These are phyloP conservation scores for Hybos culiciformis DNA, from an alignment of 2,888 invertebrate species.

Conservation along the genomic window DNA sequence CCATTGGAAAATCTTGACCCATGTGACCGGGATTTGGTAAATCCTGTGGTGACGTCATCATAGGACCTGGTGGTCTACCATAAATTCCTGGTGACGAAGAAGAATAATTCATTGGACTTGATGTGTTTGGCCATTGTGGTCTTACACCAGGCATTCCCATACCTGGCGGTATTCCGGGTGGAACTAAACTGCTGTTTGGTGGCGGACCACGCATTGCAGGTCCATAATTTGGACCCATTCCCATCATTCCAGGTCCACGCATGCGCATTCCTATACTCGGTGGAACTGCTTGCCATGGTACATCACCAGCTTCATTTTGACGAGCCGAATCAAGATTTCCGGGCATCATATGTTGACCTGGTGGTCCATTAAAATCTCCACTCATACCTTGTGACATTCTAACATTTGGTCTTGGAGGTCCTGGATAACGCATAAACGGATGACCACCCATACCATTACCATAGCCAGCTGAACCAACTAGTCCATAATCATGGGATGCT, in stretches of 20 bases:
- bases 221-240: constrained; percentile 42
- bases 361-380: constrained; percentile 79
- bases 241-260: constrained; percentile 52
- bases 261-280: constrained; percentile 65
- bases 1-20: constrained; percentile 22
- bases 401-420: constrained; percentile 71
- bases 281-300: too few relatives aligned
- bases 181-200: constrained; percentile 39
- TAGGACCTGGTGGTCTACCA: constrained; percentile 74
- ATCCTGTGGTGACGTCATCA: constrained; percentile 73
- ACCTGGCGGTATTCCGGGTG: constrained; percentile 56
- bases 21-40: constrained; percentile 61
- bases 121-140: constrained; percentile 67
- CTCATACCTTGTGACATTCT: constrained; percentile 64
- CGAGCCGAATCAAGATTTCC: constrained; percentile 77
- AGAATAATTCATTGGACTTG: constrained; percentile 77
- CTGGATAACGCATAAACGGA: constrained; percentile 67
- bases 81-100: constrained; percentile 85
- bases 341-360: constrained; percentile 84
- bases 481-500: constrained; percentile 91
- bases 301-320: too few relatives aligned
- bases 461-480: constrained; percentile 26
- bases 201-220: constrained; percentile 64
- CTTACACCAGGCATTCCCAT: constrained; percentile 51
- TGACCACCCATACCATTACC: constrained; percentile 58